Percentiles rank a stretch among this genome's conserved stretches.
phyloP scores from a whole-genome alignment of 2,797 vertebrate genomes.

The Cynodonichthys magdalenae region DNA sequence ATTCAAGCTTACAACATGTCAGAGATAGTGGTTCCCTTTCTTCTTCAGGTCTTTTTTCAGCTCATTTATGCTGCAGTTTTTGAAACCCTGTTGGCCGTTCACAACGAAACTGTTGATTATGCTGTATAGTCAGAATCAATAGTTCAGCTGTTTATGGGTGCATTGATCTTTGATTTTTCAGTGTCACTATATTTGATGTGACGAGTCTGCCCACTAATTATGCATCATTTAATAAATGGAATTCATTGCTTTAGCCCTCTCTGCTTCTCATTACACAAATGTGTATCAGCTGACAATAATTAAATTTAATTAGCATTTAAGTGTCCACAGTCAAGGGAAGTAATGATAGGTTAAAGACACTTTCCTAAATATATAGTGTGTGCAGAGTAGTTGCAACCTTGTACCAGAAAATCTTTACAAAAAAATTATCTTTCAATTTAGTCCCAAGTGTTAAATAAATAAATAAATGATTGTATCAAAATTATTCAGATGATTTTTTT shows the following conservation, averaged over 20 bases:
- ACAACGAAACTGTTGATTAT: background rate
- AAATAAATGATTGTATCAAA: background rate
- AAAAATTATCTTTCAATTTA: background rate
- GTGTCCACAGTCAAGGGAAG: background rate
- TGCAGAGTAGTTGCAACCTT: conserved; percentile 3
- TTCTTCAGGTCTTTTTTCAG: background rate
- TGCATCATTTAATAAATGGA: background rate
- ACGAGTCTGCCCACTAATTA: background rate
- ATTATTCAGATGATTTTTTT: conserved; percentile 5
- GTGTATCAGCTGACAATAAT: background rate
- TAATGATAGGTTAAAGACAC: background rate
- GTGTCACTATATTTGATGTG: background rate
- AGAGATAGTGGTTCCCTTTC: no score
- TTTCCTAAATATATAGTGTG: background rate
- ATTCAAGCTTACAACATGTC: background rate
- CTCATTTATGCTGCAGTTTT: background rate
- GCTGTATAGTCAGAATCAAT: background rate
- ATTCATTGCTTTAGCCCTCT: background rate
- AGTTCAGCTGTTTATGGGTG: conserved; percentile 1
- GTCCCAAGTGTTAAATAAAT: conserved; percentile 3
- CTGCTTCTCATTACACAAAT: background rate
- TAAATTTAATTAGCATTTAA: background rate
- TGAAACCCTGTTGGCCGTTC: background rate
- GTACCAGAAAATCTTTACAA: background rate
- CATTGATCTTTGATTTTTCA: background rate